Evolutionary conservation across 2,797 vertebrate genomes (phyloP).

Genomic region (Urocyon cinereoargenteus): DNA sequence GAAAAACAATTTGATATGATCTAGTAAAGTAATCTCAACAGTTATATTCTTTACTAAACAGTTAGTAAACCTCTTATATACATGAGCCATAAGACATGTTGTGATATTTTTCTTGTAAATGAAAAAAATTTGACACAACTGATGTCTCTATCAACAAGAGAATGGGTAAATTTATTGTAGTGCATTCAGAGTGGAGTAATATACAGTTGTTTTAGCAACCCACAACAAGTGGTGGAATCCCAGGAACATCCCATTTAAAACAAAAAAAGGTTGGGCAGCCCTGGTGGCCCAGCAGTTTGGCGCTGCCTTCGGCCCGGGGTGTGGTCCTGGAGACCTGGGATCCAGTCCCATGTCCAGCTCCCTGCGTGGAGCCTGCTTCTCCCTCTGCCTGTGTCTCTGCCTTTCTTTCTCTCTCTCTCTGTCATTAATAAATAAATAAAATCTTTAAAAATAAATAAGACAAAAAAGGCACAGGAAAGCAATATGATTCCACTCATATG

Average conservation of each 20-base stretch:
- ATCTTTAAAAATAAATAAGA: too few relatives aligned
- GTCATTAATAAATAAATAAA: too few relatives aligned
- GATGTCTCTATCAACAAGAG: not conserved
- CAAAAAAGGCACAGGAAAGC: not conserved
- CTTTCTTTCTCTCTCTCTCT: too few relatives aligned
- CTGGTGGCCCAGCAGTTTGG: too few relatives aligned
- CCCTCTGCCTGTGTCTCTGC: too few relatives aligned
- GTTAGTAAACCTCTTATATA: not conserved
- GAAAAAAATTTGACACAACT: not conserved
- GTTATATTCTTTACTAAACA: not conserved
- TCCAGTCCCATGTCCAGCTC: too few relatives aligned
- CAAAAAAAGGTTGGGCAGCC: not conserved
- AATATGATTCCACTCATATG: not conserved
- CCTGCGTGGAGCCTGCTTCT: too few relatives aligned
- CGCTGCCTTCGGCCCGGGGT: too few relatives aligned
- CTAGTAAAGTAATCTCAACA: not conserved
- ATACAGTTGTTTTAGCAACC: not conserved
- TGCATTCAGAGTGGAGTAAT: not conserved
- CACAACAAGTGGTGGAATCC: not conserved
- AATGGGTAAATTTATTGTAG: not conserved
- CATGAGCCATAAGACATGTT: not conserved
- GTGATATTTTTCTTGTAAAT: not conserved
- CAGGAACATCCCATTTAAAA: not conserved
- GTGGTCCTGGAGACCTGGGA: too few relatives aligned
- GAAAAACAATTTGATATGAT: constrained; percentile 2